A percentile compares a stretch with the other conserved stretches of the same genome.
Conservation (phyloP, 2,113 vertebrate species). For the Callipepla squamata region DNA sequence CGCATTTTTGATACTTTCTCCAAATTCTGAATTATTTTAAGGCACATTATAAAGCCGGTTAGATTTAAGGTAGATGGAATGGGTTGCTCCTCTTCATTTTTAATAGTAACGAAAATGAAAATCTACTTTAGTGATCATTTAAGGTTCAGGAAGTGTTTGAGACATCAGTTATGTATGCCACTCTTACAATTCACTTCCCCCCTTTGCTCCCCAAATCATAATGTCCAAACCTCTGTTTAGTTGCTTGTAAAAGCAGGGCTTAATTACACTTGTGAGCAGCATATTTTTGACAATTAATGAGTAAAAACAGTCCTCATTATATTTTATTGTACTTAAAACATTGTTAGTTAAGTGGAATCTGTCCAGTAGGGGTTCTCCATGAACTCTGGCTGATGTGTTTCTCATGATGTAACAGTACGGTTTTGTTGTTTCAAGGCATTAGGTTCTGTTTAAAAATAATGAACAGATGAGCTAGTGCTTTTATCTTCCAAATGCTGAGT, state of each 20-base stretch:
- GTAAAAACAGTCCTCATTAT: constrained; percentile 73
- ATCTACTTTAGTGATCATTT: not conserved
- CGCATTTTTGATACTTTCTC: not conserved
- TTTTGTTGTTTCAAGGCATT: constrained; percentile 11
- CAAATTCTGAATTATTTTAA: not conserved
- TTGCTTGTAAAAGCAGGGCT: constrained; percentile 61
- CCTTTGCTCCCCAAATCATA: not conserved
- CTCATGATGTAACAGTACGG: constrained; percentile 13
- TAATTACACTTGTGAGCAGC: constrained; percentile 61
- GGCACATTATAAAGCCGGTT: not conserved
- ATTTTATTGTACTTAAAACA: constrained; percentile 74
- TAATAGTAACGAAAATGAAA: not conserved
- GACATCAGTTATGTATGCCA: not conserved
- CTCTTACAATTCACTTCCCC: not conserved
- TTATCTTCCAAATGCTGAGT: constrained; percentile 3
- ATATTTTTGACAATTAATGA: constrained; percentile 75
- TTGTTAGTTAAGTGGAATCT: constrained; percentile 55
- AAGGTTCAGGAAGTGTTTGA: not conserved
- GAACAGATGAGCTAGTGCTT: not conserved
- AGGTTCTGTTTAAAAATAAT: constrained; percentile 45
- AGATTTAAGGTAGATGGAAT: not conserved
- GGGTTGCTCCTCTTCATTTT: not conserved
- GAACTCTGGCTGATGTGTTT: constrained; percentile 35
- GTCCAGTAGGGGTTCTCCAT: constrained; percentile 38
- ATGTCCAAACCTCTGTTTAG: constrained; percentile 16